phyloP scores from a whole-genome alignment of 2,113 vertebrate species.

The Gobius niger region DNA sequence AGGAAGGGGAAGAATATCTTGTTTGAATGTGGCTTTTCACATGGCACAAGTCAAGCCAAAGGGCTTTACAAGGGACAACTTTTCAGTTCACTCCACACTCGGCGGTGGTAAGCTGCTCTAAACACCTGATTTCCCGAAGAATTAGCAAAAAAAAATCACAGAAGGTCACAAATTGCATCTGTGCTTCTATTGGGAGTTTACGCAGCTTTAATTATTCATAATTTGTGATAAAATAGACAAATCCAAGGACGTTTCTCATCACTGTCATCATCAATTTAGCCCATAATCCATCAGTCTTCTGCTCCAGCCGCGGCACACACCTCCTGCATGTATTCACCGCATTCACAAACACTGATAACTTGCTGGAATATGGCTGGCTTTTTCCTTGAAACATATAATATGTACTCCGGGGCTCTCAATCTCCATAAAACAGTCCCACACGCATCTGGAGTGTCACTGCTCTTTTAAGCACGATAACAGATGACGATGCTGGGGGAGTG shows the following conservation, averaged over 20 bases:
- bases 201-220: neutral
- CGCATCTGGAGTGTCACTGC: conserved; percentile 27
- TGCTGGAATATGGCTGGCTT: conserved; percentile 25
- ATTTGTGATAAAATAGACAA: conserved; percentile 21
- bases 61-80: too few species aligned
- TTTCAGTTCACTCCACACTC: too few species aligned
- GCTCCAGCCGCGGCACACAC: conserved; percentile 17
- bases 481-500: conserved; percentile 33
- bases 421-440: conserved; percentile 14
- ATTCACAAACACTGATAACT: conserved; percentile 3
- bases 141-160: too few species aligned
- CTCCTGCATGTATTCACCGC: conserved; percentile 15
- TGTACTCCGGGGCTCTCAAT: conserved; percentile 8
- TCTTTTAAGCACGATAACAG: conserved; percentile 40
- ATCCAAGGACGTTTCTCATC: conserved; percentile 34
- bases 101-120: neutral
- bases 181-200: conserved; percentile 6
- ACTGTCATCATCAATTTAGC: conserved; percentile 50
- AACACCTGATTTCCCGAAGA: neutral
- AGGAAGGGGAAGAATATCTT: too few species aligned
- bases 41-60: too few species aligned
- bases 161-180: neutral
- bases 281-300: conserved; percentile 57
- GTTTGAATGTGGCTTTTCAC: too few species aligned
- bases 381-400: conserved; percentile 4